A percentile compares a stretch with the other conserved stretches of the same genome.
Conservation (phyloP, 2,888 invertebrate genomes). For the Crossocerus cetratus region DNA sequence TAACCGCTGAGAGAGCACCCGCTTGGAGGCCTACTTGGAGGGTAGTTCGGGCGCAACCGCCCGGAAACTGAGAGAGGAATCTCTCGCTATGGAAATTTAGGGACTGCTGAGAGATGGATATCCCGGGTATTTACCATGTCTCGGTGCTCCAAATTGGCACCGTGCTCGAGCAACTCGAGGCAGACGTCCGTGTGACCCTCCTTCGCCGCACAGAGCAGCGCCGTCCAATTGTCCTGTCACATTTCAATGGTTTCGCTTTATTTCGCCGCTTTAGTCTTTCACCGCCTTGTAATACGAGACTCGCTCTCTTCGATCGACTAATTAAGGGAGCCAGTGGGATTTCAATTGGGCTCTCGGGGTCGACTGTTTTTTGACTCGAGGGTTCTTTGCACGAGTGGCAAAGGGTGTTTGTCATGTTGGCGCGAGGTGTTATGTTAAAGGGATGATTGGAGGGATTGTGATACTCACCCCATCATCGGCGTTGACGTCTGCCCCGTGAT, state of each 20-base stretch:
- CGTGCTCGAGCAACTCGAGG: slow-evolving; percentile 89
- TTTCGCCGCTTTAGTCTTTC: too few species aligned
- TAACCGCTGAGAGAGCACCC: too few species aligned
- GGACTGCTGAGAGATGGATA: too few species aligned
- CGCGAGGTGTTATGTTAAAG: too few species aligned
- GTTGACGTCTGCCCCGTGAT: slow-evolving; percentile 94
- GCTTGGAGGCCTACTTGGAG: too few species aligned
- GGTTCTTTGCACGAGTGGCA: background rate
- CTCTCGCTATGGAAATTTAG: too few species aligned
- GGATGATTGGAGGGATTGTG: background rate
- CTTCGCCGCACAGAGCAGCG: slow-evolving; percentile 93
- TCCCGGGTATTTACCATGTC: slow-evolving; percentile 83
- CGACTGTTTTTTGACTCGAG: background rate
- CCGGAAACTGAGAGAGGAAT: background rate
- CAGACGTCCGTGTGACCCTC: slow-evolving; percentile 91
- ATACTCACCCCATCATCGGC: slow-evolving; percentile 86
- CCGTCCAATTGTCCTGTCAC: slow-evolving; percentile 91
- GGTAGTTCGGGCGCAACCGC: too few species aligned
- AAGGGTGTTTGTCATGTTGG: background rate
- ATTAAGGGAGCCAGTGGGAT: too few species aligned
- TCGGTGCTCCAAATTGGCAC: slow-evolving; percentile 90
- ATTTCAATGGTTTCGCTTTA: slow-evolving; percentile 1
- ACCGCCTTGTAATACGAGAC: too few species aligned
- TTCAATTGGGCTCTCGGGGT: too few species aligned
- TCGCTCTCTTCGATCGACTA: too few species aligned